A percentile compares a stretch with the other conserved stretches of the same genome.
Conservation (phyloP, 2,113 vertebrate genomes). For the Halichoerus grypus region DNA sequence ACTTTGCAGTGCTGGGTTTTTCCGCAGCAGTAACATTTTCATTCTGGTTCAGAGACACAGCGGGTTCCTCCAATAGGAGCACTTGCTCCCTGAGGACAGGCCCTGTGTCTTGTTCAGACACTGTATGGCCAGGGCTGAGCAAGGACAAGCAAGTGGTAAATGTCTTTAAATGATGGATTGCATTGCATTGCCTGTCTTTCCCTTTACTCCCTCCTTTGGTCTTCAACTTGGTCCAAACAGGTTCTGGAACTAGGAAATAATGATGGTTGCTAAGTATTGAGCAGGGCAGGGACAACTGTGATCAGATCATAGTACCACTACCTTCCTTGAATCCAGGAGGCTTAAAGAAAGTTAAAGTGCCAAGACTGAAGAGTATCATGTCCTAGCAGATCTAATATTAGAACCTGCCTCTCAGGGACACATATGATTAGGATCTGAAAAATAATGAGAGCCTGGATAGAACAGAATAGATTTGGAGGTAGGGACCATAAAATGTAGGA, state of each 20-base stretch:
- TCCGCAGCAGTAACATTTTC: conserved; percentile 38
- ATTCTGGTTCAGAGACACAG: not conserved
- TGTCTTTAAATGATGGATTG: not conserved
- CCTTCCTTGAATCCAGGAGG: not conserved
- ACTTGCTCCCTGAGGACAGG: not conserved
- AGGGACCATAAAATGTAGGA: not conserved
- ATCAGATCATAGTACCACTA: not conserved
- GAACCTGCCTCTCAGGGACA: not conserved
- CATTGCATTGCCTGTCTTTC: not conserved
- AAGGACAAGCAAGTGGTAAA: not conserved
- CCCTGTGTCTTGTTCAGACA: not conserved
- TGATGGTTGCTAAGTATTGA: not conserved
- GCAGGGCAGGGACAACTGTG: not conserved
- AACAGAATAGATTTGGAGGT: not conserved
- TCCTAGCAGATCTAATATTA: not conserved
- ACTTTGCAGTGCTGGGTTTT: not conserved
- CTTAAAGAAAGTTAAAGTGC: not conserved
- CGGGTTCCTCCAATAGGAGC: not conserved
- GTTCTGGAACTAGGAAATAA: not conserved
- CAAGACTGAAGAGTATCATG: not conserved
- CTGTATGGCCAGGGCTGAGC: not conserved
- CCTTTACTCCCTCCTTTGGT: not conserved
- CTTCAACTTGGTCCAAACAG: not conserved
- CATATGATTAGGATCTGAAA: not conserved
- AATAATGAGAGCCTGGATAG: not conserved